Conservation (phyloP, 1,140 invertebrate genomes). For the Macrostomum lignano region DNA sequence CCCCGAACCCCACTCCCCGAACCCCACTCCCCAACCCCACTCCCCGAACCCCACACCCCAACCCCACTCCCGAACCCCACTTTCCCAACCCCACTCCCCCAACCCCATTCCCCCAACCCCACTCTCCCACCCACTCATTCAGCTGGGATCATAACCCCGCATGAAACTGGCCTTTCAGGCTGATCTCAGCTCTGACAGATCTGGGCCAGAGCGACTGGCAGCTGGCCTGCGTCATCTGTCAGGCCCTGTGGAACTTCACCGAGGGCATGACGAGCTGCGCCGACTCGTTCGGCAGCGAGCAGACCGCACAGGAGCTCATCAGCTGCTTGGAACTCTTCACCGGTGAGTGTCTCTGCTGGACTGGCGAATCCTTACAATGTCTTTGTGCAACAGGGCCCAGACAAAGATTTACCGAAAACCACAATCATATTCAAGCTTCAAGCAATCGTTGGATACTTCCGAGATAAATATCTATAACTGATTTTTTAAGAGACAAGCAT, state of each 20-base stretch:
- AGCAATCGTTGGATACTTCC: background rate
- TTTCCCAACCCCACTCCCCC: too few relatives aligned
- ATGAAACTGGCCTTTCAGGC: too few relatives aligned
- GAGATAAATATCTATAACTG: background rate
- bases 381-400: background rate
- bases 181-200: slow-evolving; percentile 31
- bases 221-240: slow-evolving; percentile 35
- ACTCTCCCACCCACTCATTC: too few relatives aligned
- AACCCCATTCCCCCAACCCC: too few relatives aligned
- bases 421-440: background rate
- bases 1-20: too few relatives aligned
- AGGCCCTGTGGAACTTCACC: slow-evolving; percentile 42
- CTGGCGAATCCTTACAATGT: background rate
- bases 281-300: slow-evolving; percentile 14
- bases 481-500: background rate
- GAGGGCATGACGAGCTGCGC: slow-evolving; percentile 30
- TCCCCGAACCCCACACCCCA: too few relatives aligned
- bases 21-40: too few relatives aligned
- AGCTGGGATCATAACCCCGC: too few relatives aligned
- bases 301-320: slow-evolving; percentile 14
- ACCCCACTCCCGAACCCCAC: too few relatives aligned
- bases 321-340: slow-evolving; percentile 11
- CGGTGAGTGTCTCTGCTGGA: background rate
- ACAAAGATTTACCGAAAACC: too few relatives aligned
- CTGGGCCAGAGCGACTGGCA: slow-evolving; percentile 35